Evolutionary conservation across 2,888 invertebrate genomes (phyloP), one percentile per base, ranked within the genome.

Genomic region (Acrobasis repandana): DNA sequence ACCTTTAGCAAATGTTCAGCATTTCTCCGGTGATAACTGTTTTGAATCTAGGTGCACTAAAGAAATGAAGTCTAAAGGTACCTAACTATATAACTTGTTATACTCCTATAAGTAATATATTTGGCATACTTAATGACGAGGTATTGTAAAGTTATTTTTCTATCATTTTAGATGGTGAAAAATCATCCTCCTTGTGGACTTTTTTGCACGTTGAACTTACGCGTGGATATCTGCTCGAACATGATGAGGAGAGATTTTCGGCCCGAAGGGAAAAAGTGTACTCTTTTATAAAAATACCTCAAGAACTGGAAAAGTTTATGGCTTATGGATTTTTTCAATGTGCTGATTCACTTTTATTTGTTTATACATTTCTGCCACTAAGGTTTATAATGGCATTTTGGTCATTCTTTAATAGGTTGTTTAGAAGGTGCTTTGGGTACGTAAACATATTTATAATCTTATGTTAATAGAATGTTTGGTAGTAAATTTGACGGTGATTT

Each of bases 331-430:
- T 98, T 77, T 96, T 98, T 87, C 97, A 97, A 88, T 99, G 99
- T 90, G 96, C 97, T 34, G 99, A 99, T 90, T 98, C 99, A 18
- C 98, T 99, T 87, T 93, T 99, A 60, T 99, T 98, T 93, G 96
- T 99, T 61, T 99, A 99, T 86, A 99, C 99, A 60, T 98, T 99
- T 93, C 93, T 99, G 72, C 99, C 99, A 14, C 89, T 99, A 65
- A 93, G 99, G 70, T 98, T 99, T 83, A 79, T 97, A 43, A 93
- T 99, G 85, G 98, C 98, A 52, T 87, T 97, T 61, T 96, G 97
- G 95, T 95, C 96, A 46, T 93, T 98, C 65, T 83, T 96, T 18
- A 95, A 94, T 65, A 94, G 96, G 74, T 94, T 96, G 14, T 93
- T 97, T 74, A 93, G 94, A 63, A 94, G 94, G 82, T 96, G 96